Base-by-base conservation (phyloP, 2,888 invertebrate genomes). In the Merodon equestris region DNA sequence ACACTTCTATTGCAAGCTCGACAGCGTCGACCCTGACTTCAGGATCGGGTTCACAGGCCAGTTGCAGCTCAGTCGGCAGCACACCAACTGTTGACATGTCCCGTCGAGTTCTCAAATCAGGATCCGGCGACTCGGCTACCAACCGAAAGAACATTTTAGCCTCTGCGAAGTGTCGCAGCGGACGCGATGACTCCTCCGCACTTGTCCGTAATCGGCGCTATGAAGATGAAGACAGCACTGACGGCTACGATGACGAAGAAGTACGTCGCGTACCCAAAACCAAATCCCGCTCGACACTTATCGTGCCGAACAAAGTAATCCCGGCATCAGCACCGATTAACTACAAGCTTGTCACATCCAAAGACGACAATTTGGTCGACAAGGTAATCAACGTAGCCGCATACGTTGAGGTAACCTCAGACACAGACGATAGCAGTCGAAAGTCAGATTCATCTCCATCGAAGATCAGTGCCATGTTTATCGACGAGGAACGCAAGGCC, bases 71-170 rank as follows among this genome's bases (percentile, higher is more conserved):
- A 47, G 89, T 92, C 83, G 92, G 92, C 86, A 92, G 92, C 86
- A 91, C 92, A 84, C 91, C 91, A 82, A 91, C 91, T 77, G 91
- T 92, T 85, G 91, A 92, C 84, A 90, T 92, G 83, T 92, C 90
- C 88, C 92, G 90, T 83, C 91, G 95, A 83, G 92, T 95, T 83
- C 90, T 95, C 3, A 96, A 95, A 88, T 91, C 93, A 0, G 93
- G 93, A 83, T 95, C 94, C 84, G 93, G 95, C 45, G 95, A 95
- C 87, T 84, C 83, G 53, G 95, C 95, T 1, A 82, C 85, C 12
- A 96, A 96, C 87, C 91, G 96, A 60, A 94, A 95, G 88, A 96
- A 96, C 86, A 96, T 96, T 82, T 90, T 96, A 58, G 95, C 96
- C 17, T 96, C 95, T 53, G 95, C 96, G 0, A 94, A 95, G 88